Conservation (phyloP, 1,140 invertebrate genomes). For the Drosophila albomicans region DNA sequence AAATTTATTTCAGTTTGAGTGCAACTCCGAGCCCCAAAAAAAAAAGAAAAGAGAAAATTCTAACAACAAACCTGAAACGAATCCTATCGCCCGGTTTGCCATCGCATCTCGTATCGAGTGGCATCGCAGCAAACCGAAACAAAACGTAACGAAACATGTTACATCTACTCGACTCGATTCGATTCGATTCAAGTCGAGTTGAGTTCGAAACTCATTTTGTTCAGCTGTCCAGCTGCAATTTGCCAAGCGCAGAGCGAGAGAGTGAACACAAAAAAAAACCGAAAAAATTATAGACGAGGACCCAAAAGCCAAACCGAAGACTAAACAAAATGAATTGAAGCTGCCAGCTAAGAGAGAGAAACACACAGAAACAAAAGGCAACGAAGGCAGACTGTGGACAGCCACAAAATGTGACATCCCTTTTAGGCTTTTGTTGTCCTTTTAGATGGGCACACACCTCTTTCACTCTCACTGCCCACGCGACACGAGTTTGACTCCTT, state of each 20-base stretch:
- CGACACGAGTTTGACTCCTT: conserved; percentile 16
- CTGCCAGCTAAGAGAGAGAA: conserved; percentile 4
- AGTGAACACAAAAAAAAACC: not conserved
- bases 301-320: not conserved
- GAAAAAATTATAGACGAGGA: conserved; percentile 2
- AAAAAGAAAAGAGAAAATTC: conserved; percentile 1
- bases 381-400: conserved; percentile 14
- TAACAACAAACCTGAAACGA: conserved; percentile 4
- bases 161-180: conserved; percentile 11
- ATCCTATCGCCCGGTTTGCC: not conserved
- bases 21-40: conserved; percentile 34
- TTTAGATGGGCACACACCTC: conserved; percentile 22
- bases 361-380: conserved; percentile 6
- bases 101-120: not conserved
- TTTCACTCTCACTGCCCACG: not conserved
- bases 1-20: conserved; percentile 79
- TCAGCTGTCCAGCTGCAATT: conserved; percentile 44
- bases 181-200: conserved; percentile 7
- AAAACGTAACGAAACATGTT: conserved; percentile 29
- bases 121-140: conserved; percentile 14
- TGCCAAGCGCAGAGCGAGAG: not conserved
- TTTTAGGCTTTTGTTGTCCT: conserved; percentile 44
- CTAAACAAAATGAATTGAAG: conserved; percentile 25
- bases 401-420: conserved; percentile 56
- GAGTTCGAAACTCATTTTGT: conserved; percentile 46